Evolutionary conservation across 1,140 invertebrate genomes (phyloP).

Genomic region (Hycleus cichorii): DNA sequence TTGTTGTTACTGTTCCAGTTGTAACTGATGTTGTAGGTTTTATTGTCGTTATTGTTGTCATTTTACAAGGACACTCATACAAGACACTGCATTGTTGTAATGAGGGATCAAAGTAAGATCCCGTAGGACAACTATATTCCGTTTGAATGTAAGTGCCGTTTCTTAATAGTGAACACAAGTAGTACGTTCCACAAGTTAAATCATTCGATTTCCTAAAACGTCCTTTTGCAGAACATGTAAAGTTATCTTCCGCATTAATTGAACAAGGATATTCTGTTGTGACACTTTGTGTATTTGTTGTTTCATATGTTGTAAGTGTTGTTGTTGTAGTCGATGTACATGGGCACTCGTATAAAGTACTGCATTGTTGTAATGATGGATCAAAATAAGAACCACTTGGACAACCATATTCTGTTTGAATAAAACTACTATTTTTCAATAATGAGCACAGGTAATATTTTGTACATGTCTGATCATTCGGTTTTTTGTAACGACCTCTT

Average conservation of each 20-base stretch:
- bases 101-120: conserved; percentile 10
- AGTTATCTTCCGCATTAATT: neutral
- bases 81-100: neutral
- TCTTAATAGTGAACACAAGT: neutral
- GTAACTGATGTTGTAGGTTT: neutral
- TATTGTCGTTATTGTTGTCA: neutral
- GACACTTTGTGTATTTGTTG: no score
- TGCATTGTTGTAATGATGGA: neutral
- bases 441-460: neutral
- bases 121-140: neutral
- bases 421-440: conserved; percentile 5
- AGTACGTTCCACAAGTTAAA: conserved; percentile 6
- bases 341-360: neutral
- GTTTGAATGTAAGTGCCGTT: conserved; percentile 3
- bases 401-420: conserved; percentile 8
- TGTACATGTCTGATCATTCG: neutral
- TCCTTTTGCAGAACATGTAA: neutral
- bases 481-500: conserved; percentile 5
- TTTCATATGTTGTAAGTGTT: no score
- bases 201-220: conserved; percentile 1
- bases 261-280: no score
- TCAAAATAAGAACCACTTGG: neutral
- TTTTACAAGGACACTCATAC: conserved; percentile 2
- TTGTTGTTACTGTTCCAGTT: neutral
- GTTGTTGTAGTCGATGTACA: no score